Conservation (phyloP, 1,140 invertebrate genomes). For the Zaprionus gabonicus region DNA sequence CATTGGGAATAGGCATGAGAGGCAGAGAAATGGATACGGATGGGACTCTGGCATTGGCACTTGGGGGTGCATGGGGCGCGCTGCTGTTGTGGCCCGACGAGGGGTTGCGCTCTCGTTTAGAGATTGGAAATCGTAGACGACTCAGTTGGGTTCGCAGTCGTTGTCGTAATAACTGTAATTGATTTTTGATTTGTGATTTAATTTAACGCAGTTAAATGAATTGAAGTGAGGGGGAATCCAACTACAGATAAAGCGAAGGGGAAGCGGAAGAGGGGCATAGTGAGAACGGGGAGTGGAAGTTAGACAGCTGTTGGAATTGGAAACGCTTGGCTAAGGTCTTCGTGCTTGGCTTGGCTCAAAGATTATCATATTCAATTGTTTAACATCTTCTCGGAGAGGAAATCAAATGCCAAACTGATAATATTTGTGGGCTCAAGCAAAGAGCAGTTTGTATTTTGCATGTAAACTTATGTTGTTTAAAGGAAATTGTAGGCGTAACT, state of each 20-base stretch:
- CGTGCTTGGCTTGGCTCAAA: neutral
- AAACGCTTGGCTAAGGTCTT: constrained; percentile 15
- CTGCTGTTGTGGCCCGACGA: constrained; percentile 7
- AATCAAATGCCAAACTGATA: neutral
- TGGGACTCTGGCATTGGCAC: constrained; percentile 24
- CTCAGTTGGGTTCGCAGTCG: constrained; percentile 60
- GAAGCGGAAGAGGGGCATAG: too few species aligned
- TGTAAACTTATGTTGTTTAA: too few species aligned
- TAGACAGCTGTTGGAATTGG: constrained; percentile 7
- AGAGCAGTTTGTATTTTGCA: neutral
- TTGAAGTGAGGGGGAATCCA: constrained; percentile 46
- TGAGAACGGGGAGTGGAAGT: neutral
- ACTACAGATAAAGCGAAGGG: neutral
- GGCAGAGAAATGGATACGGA: constrained; percentile 9
- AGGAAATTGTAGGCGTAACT: too few species aligned
- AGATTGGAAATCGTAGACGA: constrained; percentile 81
- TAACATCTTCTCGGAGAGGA: neutral
- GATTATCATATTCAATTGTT: constrained; percentile 20
- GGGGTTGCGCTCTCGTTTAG: constrained; percentile 67
- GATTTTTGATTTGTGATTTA: constrained; percentile 84
- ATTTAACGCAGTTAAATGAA: constrained; percentile 83
- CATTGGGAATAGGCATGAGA: constrained; percentile 14
- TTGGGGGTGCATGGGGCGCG: constrained; percentile 20
- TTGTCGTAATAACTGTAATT: constrained; percentile 83
- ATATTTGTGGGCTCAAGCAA: neutral